phyloP scores from a whole-genome alignment of 2,888 invertebrate genomes.

The Eupithecia dodoneata region DNA sequence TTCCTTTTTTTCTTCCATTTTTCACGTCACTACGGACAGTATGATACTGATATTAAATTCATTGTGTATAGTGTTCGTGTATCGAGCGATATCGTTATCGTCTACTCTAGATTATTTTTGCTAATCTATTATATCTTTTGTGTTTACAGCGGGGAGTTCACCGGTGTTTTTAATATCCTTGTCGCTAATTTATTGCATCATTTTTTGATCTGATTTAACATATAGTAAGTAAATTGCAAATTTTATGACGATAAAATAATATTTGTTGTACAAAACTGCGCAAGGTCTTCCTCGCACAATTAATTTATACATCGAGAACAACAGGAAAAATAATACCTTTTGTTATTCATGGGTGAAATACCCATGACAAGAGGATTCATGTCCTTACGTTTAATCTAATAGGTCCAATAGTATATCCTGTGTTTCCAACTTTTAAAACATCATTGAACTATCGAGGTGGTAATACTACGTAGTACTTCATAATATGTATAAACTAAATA shows the following conservation, averaged over 20 bases:
- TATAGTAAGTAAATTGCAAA: neutral
- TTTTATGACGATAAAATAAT: neutral
- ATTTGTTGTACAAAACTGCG: neutral
- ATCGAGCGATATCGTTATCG: conserved; percentile 63
- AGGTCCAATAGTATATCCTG: neutral
- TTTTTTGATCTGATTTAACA: neutral
- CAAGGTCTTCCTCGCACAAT: neutral
- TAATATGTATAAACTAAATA: too few relatives aligned
- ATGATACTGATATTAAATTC: conserved; percentile 49
- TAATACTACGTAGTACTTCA: neutral
- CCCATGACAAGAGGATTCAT: neutral
- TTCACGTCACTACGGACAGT: conserved; percentile 31
- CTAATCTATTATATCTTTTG: conserved; percentile 57
- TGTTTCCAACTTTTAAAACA: neutral
- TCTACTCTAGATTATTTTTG: conserved; percentile 69
- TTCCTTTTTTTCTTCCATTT: conserved; percentile 12
- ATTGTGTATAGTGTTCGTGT: conserved; percentile 39
- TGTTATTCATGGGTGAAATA: neutral
- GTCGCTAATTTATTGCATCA: conserved; percentile 2
- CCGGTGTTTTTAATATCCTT: conserved; percentile 10
- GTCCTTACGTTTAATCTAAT: neutral
- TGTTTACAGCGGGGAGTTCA: conserved; percentile 28
- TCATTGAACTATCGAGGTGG: neutral
- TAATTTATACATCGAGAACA: neutral
- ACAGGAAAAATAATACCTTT: neutral